Conservation (phyloP, 2,888 invertebrate genomes). For the Panopea generosa region DNA sequence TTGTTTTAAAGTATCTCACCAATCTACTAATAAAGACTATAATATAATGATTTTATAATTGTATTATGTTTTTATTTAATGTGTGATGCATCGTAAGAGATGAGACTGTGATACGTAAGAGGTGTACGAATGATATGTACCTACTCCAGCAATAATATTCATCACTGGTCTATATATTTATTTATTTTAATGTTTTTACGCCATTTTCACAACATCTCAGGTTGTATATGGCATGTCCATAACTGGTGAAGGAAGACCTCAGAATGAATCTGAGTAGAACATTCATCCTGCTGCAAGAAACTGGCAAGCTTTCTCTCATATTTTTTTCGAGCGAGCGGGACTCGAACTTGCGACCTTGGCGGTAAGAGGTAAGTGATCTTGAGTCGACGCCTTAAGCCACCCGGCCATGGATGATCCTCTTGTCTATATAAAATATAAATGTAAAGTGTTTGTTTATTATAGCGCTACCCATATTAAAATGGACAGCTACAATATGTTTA, state of each 20-base stretch:
- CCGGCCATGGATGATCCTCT: slow-evolving; percentile 2
- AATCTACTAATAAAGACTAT: slow-evolving; percentile 1
- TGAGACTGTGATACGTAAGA: slow-evolving; percentile 3
- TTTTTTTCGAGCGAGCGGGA: too few species aligned
- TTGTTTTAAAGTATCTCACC: slow-evolving; percentile 3
- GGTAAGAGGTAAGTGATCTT: too few species aligned
- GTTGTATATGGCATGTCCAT: not conserved
- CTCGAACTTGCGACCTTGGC: too few species aligned
- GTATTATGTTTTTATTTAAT: slow-evolving; percentile 1
- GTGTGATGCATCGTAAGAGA: slow-evolving; percentile 3
- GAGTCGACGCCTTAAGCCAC: too few species aligned
- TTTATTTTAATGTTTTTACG: slow-evolving; percentile 3
- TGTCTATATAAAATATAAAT: slow-evolving; percentile 2
- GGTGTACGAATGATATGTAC: slow-evolving; percentile 3
- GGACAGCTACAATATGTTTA: slow-evolving; percentile 5
- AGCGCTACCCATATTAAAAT: not conserved
- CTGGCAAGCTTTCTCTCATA: slow-evolving; percentile 1
- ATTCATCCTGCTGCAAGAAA: slow-evolving; percentile 1
- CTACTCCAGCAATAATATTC: slow-evolving; percentile 3
- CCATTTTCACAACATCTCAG: slow-evolving; percentile 3
- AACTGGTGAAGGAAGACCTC: slow-evolving; percentile 1
- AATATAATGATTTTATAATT: slow-evolving; percentile 1
- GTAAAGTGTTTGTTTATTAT: too few species aligned
- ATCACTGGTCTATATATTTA: slow-evolving; percentile 2
- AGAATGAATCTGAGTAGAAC: too few species aligned